These are phyloP conservation scores for Palythoa grandis DNA, from an alignment of 92 coral and sea anemone genomes.

Conservation along the genomic window DNA sequence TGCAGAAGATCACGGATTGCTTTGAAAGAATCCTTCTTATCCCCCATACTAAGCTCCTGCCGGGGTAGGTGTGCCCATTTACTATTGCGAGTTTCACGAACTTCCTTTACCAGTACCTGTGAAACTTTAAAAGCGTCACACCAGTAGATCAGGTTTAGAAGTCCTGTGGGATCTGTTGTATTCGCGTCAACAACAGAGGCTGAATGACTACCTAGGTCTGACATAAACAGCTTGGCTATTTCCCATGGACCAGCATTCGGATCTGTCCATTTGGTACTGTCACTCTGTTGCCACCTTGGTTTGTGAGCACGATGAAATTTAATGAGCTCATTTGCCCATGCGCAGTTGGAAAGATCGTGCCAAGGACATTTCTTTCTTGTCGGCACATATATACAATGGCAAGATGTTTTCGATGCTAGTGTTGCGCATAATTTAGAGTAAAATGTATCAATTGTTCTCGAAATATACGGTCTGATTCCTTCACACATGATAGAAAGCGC, in stretches of 20 bases:
- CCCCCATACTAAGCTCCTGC: slow-evolving; percentile 55
- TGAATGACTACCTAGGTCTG: slow-evolving; percentile 58
- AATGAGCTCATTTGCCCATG: slow-evolving; percentile 75
- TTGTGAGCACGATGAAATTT: slow-evolving; percentile 46
- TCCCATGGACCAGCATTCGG: slow-evolving; percentile 82
- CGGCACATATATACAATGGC: slow-evolving; percentile 53
- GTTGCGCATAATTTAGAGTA: slow-evolving; percentile 47
- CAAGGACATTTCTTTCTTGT: slow-evolving; percentile 54
- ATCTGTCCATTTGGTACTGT: slow-evolving; percentile 71
- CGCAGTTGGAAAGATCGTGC: slow-evolving; percentile 61
- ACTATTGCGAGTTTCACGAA: slow-evolving; percentile 70
- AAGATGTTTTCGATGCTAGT: slow-evolving; percentile 45
- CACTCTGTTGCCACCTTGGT: slow-evolving; percentile 83
- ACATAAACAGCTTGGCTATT: slow-evolving; percentile 84
- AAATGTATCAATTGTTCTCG: slow-evolving; percentile 48
- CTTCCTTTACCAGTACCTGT: slow-evolving; percentile 54
- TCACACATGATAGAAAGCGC: slow-evolving; percentile 60
- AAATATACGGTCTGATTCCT: slow-evolving; percentile 69
- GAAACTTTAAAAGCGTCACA: slow-evolving; percentile 67
- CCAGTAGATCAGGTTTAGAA: slow-evolving; percentile 73
- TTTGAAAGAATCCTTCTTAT: slow-evolving; percentile 70
- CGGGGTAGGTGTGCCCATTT: slow-evolving; percentile 81
- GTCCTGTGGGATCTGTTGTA: slow-evolving; percentile 76
- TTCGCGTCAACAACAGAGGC: slow-evolving; percentile 51
- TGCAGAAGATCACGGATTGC: slow-evolving; percentile 61